A percentile compares a stretch with the other conserved stretches of the same genome.
Evolutionary conservation across 2,797 vertebrate species (phyloP).

Genomic region (Esox masquinongy): DNA sequence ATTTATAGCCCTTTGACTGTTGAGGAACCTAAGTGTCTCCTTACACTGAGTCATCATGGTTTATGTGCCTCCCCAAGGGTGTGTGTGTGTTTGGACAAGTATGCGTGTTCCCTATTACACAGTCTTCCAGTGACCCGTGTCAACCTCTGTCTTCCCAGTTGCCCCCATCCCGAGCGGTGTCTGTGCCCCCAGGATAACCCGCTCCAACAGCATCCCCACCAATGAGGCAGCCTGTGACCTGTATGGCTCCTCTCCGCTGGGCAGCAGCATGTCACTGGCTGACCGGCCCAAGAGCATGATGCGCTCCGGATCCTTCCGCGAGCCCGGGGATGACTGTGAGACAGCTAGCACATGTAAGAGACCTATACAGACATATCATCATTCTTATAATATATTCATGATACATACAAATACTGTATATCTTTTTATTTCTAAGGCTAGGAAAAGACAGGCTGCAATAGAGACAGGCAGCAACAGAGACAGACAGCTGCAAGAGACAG

Average conservation of each 20-base stretch:
- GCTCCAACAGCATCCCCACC: slow-evolving; percentile 97
- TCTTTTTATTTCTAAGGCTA: neutral
- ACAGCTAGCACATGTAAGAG: neutral
- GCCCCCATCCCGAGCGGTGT: slow-evolving; percentile 77
- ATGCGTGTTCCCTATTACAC: neutral
- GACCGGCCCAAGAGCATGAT: slow-evolving; percentile 96
- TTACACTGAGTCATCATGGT: slow-evolving; percentile 59
- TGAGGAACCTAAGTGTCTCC: slow-evolving; percentile 46
- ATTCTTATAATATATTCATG: too few species aligned
- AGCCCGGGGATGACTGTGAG: slow-evolving; percentile 83
- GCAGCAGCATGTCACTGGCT: slow-evolving; percentile 92
- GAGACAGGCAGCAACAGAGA: too few species aligned
- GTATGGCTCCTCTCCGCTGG: slow-evolving; percentile 90
- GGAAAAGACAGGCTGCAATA: too few species aligned
- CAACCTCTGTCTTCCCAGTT: slow-evolving; percentile 69
- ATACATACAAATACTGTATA: too few species aligned
- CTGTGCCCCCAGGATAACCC: slow-evolving; percentile 87
- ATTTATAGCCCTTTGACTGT: slow-evolving; percentile 59
- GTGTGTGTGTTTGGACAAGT: neutral
- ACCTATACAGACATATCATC: neutral
- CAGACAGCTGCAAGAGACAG: too few species aligned
- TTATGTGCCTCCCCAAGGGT: slow-evolving; percentile 5
- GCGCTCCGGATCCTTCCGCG: slow-evolving; percentile 96
- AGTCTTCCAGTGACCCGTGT: slow-evolving; percentile 22
- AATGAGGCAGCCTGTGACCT: slow-evolving; percentile 90